Evolutionary conservation across 2,888 invertebrate genomes (phyloP), one percentile per base, ranked within the genome.

Genomic region (Pristionchus arcanus): DNA sequence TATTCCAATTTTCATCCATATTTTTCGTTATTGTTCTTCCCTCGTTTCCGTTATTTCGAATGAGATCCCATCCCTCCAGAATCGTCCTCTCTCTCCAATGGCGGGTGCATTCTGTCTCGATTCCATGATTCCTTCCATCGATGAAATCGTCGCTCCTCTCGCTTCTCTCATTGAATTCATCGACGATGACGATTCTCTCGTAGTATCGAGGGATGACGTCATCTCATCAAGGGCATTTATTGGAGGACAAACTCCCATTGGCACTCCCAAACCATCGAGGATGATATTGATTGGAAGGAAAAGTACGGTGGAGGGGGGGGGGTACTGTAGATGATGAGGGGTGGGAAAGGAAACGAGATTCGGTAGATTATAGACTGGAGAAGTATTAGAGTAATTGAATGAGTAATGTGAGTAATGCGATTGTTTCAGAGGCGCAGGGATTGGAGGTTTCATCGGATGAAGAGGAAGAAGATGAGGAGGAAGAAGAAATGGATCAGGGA

Each of bases 21-120:
- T 63, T 25, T 63, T 25, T n/a, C 5, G 13, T 66, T 66, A 25
- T 66, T 25, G 7, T n/a, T 71, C 34, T 71, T 4, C 63, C 4
- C 4, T 25, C 63, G n/a, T n/a, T n/a, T 25, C 25, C 63, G 21
- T 25, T 55, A 16, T 16, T 55, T 5, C 55, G 55, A 55, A 55
- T 55, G 19, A 21, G 55, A 21, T 34, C 13, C 37, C 28, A 2
- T 37, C 31, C 42, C 31, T 42, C 37, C 42, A 25, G 34, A 77
- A 37, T 16, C 31, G 15, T 21, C 77, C 84, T 19, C 31, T 59
- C 84, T 21, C 16, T 2, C n/a, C 34, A 34, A 85, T 85, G 84
- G 55, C 84, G 21, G 84, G 84, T 49, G 87, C 87, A 25, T 87
- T 87, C 63, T 88, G 87, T 74, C 34, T 88, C 15, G 87, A 88